Conservation (phyloP, 2,797 vertebrate species). For the Buphagus erythrorhynchus region DNA sequence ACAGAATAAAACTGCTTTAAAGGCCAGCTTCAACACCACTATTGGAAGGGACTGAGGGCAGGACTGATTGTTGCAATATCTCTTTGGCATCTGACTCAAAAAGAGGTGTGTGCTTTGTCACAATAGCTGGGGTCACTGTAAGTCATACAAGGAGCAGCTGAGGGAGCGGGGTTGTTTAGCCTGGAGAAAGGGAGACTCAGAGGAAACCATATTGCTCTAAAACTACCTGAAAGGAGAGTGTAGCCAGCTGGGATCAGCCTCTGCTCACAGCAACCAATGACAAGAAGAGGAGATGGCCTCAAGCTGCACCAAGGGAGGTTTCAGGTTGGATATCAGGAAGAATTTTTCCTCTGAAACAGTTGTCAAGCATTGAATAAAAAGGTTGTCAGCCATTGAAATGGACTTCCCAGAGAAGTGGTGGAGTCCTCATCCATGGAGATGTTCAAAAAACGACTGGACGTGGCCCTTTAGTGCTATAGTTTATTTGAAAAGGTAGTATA, state of each 20-base stretch:
- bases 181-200: neutral
- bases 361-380: neutral
- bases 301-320: neutral
- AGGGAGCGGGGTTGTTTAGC: neutral
- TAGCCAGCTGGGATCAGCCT: neutral
- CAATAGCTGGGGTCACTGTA: neutral
- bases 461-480: neutral
- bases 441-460: fast-evolving
- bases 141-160: neutral
- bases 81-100: neutral
- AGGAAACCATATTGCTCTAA: neutral
- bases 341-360: neutral
- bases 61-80: neutral
- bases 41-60: neutral
- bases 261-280: neutral
- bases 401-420: neutral
- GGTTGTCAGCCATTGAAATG: neutral
- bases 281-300: neutral
- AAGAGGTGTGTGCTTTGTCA: neutral
- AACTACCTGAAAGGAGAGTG: neutral
- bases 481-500: neutral
- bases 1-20: neutral
- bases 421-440: neutral
- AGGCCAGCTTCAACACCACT: neutral
- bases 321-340: neutral